Evolutionary conservation across 2,113 vertebrate genomes (phyloP), one percentile per base, ranked within the genome.

Genomic region (Oenanthe oenanthe): DNA sequence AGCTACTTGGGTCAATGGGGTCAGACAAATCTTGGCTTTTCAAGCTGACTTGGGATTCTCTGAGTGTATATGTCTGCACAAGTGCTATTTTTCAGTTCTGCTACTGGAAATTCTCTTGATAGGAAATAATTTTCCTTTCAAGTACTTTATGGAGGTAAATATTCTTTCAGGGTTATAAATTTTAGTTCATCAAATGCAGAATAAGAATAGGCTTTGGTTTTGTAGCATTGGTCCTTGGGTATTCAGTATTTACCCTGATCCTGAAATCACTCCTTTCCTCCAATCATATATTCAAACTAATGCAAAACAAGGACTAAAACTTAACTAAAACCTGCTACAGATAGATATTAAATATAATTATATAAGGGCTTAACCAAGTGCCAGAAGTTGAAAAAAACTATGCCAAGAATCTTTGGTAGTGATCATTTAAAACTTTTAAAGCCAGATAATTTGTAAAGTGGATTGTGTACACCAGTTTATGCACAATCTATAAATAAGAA

Each of bases 91-190:
- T 81, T 81, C 6, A 86, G 28, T 56, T 75, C 66, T 89, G 68
- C 87, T 96, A 92, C 87, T 91, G 87, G 40, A 95, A 94, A 71
- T 71, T 56, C 47, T 71, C 76, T 51, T 80, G 65, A 15, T 77
- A 84, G 31, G 42, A 66, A 80, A 80, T 5, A 42, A 10, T 38
- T 73, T 89, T 77, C 32, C 13, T 83, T 32, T 48, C 18, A 81
- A 77, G 25, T 43, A 38, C 34, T 63, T 91, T 19, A 63, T 3
- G 21, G 24, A 87, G 29, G 38, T 14, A 13, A 83, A 76, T 50
- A 73, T 50, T 70, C 45, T 70, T 76, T 76, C 54, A 54, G 26
- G 29, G 15, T 62, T 73, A 80, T 16, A 77, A 32, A 83, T 66
- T 84, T 81, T 43, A 83, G 15, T 54, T 84, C n/a, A 40, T n/a